phyloP scores from a whole-genome alignment of 2,113 vertebrate genomes.

The Limnothrissa miodon region DNA sequence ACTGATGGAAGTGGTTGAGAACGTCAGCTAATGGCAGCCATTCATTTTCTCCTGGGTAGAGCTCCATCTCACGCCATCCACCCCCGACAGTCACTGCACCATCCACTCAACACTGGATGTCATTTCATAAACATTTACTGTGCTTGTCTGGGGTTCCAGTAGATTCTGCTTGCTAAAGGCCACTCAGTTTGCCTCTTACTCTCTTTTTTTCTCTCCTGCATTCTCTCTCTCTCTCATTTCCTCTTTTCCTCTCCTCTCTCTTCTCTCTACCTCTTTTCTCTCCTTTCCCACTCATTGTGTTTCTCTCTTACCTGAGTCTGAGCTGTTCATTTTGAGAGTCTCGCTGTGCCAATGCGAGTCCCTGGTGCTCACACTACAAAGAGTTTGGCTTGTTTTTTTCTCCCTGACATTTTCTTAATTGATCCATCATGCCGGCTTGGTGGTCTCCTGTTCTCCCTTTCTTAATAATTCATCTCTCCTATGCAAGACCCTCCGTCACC shows the following conservation, averaged over 20 bases:
- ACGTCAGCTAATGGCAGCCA: constrained; percentile 58
- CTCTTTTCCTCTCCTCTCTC: constrained; percentile 43
- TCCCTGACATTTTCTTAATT: constrained; percentile 65
- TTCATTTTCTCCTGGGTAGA: constrained; percentile 55
- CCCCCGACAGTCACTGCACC: background rate
- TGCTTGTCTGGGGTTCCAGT: constrained; percentile 63
- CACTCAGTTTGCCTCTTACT: background rate
- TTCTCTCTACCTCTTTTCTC: constrained; percentile 44
- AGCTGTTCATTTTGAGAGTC: background rate
- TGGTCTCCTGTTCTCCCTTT: constrained; percentile 44
- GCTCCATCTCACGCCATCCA: constrained; percentile 47
- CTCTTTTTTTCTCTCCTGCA: background rate
- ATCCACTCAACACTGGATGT: constrained; percentile 44
- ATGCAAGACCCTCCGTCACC: constrained; percentile 29
- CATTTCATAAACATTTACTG: constrained; percentile 61
- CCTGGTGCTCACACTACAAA: constrained; percentile 47
- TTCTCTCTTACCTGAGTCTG: constrained; percentile 20
- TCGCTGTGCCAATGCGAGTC: constrained; percentile 40
- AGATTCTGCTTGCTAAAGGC: constrained; percentile 34
- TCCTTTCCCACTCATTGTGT: constrained; percentile 46
- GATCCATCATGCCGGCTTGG: constrained; percentile 50
- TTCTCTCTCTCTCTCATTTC: constrained; percentile 34
- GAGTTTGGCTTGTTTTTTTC: constrained; percentile 45
- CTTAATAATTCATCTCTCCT: constrained; percentile 59
- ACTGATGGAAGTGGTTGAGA: constrained; percentile 51